phyloP scores from a whole-genome alignment of 2,797 vertebrate species.

The Menidia menidia region DNA sequence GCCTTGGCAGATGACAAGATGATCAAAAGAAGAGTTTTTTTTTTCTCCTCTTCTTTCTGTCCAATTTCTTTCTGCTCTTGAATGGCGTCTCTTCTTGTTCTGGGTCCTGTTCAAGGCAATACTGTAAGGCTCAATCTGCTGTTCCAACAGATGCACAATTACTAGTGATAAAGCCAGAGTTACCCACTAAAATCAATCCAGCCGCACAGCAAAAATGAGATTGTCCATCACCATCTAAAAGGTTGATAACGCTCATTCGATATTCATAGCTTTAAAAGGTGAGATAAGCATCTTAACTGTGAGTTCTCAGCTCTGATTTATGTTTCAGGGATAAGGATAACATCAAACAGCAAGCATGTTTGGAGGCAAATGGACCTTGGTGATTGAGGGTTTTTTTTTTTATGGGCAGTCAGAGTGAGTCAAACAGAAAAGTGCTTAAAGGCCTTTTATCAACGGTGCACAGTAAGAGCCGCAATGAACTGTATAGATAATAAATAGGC shows the following conservation, averaged over 20 bases:
- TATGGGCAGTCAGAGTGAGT: slow-evolving; percentile 42
- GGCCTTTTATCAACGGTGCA: slow-evolving; percentile 53
- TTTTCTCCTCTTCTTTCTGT: too few relatives aligned
- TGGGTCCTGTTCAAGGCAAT: too few relatives aligned
- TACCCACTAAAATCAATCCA: too few relatives aligned
- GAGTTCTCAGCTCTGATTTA: slow-evolving; percentile 16
- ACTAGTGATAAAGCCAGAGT: too few relatives aligned
- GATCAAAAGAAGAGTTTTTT: too few relatives aligned
- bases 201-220: too few relatives aligned
- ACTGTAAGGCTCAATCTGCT: too few relatives aligned
- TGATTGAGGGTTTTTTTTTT: slow-evolving; percentile 56
- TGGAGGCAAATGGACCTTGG: slow-evolving; percentile 37
- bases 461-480: slow-evolving; percentile 71
- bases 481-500: slow-evolving; percentile 47
- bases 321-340: slow-evolving; percentile 27
- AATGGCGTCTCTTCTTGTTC: too few relatives aligned
- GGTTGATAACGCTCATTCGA: slow-evolving; percentile 29
- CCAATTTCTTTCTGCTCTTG: too few relatives aligned
- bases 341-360: slow-evolving; percentile 40
- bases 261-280: slow-evolving; percentile 32
- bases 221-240: slow-evolving; percentile 30
- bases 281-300: slow-evolving; percentile 38
- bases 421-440: slow-evolving; percentile 9
- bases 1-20: too few relatives aligned
- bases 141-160: too few relatives aligned